phyloP scores from a whole-genome alignment of 2,888 invertebrate species.

The Pecten maximus region DNA sequence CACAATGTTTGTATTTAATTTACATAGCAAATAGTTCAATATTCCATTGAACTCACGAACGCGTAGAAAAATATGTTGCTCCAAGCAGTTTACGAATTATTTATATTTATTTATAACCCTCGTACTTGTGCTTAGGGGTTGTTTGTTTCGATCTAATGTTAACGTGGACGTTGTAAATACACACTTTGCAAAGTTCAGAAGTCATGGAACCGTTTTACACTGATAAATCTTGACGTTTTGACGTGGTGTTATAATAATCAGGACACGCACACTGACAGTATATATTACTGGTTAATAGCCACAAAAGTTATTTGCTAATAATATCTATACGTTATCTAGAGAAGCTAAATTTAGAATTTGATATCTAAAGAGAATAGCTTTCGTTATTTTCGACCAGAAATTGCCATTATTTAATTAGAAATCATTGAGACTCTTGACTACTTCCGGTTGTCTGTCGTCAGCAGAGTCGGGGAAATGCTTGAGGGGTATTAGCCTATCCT shows the following conservation, averaged over 20 bases:
- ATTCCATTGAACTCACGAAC: background rate
- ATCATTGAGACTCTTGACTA: conserved; percentile 1
- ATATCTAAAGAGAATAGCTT: background rate
- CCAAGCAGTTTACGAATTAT: background rate
- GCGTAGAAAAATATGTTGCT: background rate
- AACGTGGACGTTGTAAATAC: background rate
- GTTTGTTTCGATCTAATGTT: background rate
- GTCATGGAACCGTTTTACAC: background rate
- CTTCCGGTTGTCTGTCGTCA: conserved; percentile 24
- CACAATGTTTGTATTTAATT: too few species aligned
- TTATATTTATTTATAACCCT: too few species aligned
- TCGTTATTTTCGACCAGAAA: conserved; percentile 1
- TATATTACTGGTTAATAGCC: background rate
- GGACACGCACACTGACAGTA: background rate
- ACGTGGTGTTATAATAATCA: background rate
- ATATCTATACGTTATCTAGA: background rate
- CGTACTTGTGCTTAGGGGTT: too few species aligned
- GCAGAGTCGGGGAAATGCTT: conserved; percentile 15
- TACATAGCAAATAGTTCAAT: background rate
- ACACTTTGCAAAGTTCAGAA: background rate
- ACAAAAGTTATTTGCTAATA: background rate
- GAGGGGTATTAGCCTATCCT: conserved; percentile 17
- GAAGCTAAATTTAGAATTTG: background rate
- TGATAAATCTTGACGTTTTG: background rate
- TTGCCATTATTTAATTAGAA: background rate